phyloP scores from a whole-genome alignment of 2,888 invertebrate species.

The Lochmaea capreae region DNA sequence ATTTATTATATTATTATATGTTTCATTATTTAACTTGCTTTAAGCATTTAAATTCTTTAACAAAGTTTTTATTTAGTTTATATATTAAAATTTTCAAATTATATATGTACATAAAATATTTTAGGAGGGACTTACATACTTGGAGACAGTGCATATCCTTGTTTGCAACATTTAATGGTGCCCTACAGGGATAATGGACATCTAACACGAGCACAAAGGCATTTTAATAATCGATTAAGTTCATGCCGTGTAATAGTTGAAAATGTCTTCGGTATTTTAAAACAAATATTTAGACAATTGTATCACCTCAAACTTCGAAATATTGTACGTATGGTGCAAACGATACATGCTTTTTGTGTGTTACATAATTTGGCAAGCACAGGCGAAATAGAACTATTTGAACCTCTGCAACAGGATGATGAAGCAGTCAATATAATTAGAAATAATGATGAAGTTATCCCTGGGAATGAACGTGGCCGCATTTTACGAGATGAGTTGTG shows the following conservation, averaged over 20 bases:
- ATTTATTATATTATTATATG: neutral
- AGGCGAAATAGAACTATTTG: too few species aligned
- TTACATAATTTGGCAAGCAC: too few species aligned
- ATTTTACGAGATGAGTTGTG: too few species aligned
- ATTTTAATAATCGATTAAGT: conserved; percentile 15
- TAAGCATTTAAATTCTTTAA: too few species aligned
- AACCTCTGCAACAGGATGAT: too few species aligned
- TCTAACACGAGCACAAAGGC: conserved; percentile 8
- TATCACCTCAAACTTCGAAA: conserved; percentile 12
- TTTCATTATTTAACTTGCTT: neutral
- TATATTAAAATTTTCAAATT: too few species aligned
- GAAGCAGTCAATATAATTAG: too few species aligned
- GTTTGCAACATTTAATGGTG: conserved; percentile 19
- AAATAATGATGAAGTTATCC: too few species aligned
- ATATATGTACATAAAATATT: neutral
- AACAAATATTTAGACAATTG: conserved; percentile 37
- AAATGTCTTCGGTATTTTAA: conserved; percentile 33
- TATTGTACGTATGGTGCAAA: too few species aligned
- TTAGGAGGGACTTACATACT: conserved; percentile 26
- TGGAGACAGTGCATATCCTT: conserved; percentile 38
- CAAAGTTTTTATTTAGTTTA: too few species aligned
- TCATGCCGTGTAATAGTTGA: conserved; percentile 25
- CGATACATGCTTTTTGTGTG: too few species aligned
- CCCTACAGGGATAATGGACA: conserved; percentile 34
- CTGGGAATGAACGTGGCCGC: too few species aligned